Base-by-base conservation (phyloP, 2,888 invertebrate genomes). In the Agelastica alni region DNA sequence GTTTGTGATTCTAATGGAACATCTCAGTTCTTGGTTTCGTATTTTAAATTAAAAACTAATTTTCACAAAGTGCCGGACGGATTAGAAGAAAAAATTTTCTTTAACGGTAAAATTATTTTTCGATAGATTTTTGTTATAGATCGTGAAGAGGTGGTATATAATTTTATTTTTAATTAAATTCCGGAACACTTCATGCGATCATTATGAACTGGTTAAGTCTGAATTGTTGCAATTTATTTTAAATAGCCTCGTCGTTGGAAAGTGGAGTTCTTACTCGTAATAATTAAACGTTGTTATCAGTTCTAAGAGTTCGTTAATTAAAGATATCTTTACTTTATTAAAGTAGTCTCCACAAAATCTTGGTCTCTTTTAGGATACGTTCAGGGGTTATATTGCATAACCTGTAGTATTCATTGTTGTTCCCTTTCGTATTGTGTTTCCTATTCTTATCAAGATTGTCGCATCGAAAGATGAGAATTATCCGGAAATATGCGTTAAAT, bases 261-360 rank as follows among this genome's bases (percentile, higher is more conserved):
- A 37, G 18, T 18, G 7, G 37, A 37, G 20, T 37, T 18, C 10
- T 6, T 7, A 18, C 37, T 37, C 37, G 10, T 20, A 17, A 20
- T 37, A 37, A 37, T 37, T 37, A 37, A 37, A 37, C 12, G 37
- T 37, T 20, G 37, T 37, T 37, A 37, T 37, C 37, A 37, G 37
- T 37, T 37, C n/a, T 37, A 37, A 20, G 37, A 37, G 20, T 37
- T 37, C 18, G 18, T 37, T 18, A 37, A 37, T 37, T 37, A 37
- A 37, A 37, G 37, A 18, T 37, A 37, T 37, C 37, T 37, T 18
- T 37, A 37, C 37, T 37, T 37, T 37, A 20, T 18, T 37, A 18
- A 18, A 6, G 37, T 37, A 17, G 17, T 18, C 37, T 37, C 10
- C 4, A 12, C 37, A 18, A 17, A 37, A 37, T 20, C 16, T 37